Evolutionary conservation across 1,140 invertebrate genomes (phyloP), one percentile per base, ranked within the genome.

Genomic region (Diabrotica undecimpunctata): DNA sequence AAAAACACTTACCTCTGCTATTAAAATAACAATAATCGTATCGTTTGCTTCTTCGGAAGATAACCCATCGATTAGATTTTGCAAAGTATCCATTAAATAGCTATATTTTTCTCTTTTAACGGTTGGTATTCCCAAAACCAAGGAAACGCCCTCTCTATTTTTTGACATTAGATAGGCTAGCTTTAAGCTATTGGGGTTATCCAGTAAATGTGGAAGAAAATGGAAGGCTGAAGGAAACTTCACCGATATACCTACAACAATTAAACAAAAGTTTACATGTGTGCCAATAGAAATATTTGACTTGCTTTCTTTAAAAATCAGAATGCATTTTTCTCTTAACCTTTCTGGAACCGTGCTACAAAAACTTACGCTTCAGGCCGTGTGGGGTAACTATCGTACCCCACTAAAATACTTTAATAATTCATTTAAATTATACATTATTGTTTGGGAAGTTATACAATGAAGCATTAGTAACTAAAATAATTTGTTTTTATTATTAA

Each of bases 91-190:
- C 75, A 95, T 81, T 35, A 98, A 82, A 79, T 98, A 98, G 67
- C 86, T 93, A 73, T 96, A 92, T 66, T 93, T 90, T 65, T 94
- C 91, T 54, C 95, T 82, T 71, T 89, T 90, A 0, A 97, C 95
- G 0, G 95, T 97, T 0, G 96, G 95, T 66, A 87, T 75, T 10
- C 93, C 95, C 25, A 97, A 81, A 0, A 97, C 91, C 57, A 96
- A 84, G 39, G 91, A 91, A 0, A 90, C 88, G 71, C 90, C 90
- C 9, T 82, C 82, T 54, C 92, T 83, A 6, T 87, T 88, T 70
- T 88, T 88, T 11, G 89, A 90, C 69, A 93, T 81, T 61, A 90
- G 82, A 76, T 89, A 93, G 7, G 89, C 88, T 7, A 95, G 92
- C 52, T 86, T 83, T 50, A 96, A 79, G 72, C 91, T 92, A 68